phyloP scores from a whole-genome alignment of 2,797 vertebrate genomes.

The Lithobates pipiens region DNA sequence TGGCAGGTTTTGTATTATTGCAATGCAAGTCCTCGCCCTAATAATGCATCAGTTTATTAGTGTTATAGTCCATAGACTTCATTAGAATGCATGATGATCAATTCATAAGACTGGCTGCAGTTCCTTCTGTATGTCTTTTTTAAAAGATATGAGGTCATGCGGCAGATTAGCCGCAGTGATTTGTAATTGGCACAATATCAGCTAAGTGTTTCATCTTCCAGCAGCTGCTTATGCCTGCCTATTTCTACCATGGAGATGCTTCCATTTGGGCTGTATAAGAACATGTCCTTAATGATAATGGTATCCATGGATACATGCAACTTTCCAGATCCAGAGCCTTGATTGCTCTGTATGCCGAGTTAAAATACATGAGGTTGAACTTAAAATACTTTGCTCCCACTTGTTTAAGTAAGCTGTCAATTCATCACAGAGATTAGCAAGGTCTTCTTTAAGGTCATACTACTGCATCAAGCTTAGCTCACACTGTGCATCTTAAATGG shows the following conservation, averaged over 20 bases:
- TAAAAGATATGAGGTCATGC: constrained; percentile 48
- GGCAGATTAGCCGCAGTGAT: constrained; percentile 43
- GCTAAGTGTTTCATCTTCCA: constrained; percentile 51
- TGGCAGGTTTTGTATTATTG: neutral
- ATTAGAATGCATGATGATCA: constrained; percentile 17
- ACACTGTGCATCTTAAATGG: constrained; percentile 29
- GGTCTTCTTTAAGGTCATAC: constrained; percentile 50
- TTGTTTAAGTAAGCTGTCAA: constrained; percentile 55
- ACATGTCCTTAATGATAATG: constrained; percentile 57
- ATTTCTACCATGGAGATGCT: constrained; percentile 12
- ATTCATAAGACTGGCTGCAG: constrained; percentile 7
- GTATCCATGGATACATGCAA: constrained; percentile 54
- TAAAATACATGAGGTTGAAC: constrained; percentile 30
- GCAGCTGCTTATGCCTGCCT: constrained; percentile 19
- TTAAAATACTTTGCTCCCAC: constrained; percentile 45
- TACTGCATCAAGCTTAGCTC: constrained; percentile 39
- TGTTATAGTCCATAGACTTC: neutral
- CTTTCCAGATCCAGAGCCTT: constrained; percentile 7
- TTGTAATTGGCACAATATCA: constrained; percentile 53
- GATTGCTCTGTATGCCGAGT: constrained; percentile 35
- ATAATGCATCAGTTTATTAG: constrained; percentile 13
- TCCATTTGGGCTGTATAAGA: constrained; percentile 47
- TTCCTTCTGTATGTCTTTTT: constrained; percentile 20
- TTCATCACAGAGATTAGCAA: constrained; percentile 51
- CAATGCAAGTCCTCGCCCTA: neutral